These are phyloP conservation scores for Tetrax tetrax DNA, from an alignment of 2,113 vertebrate genomes.

Conservation along the genomic window DNA sequence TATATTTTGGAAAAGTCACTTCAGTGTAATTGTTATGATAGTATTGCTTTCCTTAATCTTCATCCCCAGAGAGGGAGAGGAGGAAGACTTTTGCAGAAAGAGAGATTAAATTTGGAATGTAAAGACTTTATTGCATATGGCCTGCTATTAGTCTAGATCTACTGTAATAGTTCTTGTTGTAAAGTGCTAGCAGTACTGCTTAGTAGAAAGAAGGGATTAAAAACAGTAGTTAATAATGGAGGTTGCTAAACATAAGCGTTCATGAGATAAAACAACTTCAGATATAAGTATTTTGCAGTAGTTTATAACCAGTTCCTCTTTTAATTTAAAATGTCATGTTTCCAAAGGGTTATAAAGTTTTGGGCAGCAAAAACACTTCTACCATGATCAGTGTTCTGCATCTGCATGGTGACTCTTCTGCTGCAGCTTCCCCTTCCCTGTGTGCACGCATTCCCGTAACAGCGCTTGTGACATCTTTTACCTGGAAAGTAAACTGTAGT, in stretches of 20 bases:
- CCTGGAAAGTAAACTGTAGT: background rate
- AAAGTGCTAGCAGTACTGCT: background rate
- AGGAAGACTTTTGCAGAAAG: background rate
- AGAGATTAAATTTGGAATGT: background rate
- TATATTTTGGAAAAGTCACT: background rate
- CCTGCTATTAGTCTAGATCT: background rate
- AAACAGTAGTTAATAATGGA: background rate
- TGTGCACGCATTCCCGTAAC: fast-evolving
- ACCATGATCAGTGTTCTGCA: background rate
- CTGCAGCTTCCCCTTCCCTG: background rate
- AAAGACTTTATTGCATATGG: background rate
- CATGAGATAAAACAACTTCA: background rate
- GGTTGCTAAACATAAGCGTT: background rate
- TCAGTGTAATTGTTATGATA: background rate
- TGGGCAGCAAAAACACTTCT: background rate
- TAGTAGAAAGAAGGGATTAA: background rate
- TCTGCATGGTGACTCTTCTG: background rate
- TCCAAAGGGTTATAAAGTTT: background rate
- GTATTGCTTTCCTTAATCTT: background rate
- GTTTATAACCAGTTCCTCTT: background rate
- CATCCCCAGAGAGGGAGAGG: background rate
- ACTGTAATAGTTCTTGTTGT: background rate
- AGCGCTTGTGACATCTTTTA: background rate
- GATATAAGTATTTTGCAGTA: background rate
- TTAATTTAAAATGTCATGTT: background rate